Conservation (phyloP, 1,140 invertebrate species). For the Sminthurides bifidus region DNA sequence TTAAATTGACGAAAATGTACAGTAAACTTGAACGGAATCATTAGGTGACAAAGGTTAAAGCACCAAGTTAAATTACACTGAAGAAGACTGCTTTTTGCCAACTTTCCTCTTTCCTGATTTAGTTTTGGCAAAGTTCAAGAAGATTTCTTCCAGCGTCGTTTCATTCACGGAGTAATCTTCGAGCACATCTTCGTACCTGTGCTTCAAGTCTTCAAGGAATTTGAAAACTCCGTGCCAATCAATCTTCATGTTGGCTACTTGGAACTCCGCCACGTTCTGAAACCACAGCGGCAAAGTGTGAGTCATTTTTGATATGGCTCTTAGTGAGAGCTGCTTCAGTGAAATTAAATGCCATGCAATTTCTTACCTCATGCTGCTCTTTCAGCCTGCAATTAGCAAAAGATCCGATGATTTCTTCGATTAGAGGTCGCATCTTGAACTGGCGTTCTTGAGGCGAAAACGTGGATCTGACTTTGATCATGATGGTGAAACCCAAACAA, state of each 20-base stretch:
- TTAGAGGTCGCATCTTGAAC: slow-evolving; percentile 1
- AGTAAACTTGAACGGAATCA: too few relatives aligned
- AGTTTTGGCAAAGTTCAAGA: slow-evolving; percentile 37
- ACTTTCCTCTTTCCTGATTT: too few relatives aligned
- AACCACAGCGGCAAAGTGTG: neutral
- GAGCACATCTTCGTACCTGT: slow-evolving; percentile 34
- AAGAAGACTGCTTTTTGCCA: too few relatives aligned
- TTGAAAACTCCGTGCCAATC: slow-evolving; percentile 44
- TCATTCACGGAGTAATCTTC: slow-evolving; percentile 53
- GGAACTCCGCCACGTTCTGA: slow-evolving; percentile 45
- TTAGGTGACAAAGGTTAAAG: too few relatives aligned
- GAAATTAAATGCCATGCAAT: slow-evolving; percentile 3
- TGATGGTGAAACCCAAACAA: slow-evolving; percentile 45
- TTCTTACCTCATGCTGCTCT: slow-evolving; percentile 31
- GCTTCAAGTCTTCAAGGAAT: slow-evolving; percentile 41
- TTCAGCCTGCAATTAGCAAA: slow-evolving; percentile 28
- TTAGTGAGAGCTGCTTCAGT: slow-evolving; percentile 35
- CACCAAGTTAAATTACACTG: too few relatives aligned
- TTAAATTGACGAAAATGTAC: too few relatives aligned
- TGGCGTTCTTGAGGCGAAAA: neutral
- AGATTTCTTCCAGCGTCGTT: slow-evolving; percentile 52
- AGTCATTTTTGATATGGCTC: neutral
- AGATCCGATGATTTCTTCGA: slow-evolving; percentile 9
- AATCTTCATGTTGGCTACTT: slow-evolving; percentile 37
- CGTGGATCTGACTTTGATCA: slow-evolving; percentile 36